Conservation (phyloP, 2,113 vertebrate species). For the Tringa solitaria region DNA sequence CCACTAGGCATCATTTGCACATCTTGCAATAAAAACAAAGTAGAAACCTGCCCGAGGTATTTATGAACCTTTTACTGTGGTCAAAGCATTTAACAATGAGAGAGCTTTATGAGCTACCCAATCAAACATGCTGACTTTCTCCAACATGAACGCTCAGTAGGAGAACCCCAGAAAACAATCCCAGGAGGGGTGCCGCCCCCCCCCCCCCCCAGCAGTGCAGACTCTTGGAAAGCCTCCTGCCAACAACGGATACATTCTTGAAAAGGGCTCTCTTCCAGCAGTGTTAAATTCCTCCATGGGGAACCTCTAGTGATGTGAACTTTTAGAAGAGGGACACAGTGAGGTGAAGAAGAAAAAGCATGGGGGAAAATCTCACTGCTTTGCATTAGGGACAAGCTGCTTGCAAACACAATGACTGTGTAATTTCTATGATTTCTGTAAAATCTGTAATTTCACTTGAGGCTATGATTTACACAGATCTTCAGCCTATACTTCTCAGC, state of each 20-base stretch:
- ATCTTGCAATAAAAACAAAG: constrained; percentile 11
- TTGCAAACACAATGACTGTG: background rate
- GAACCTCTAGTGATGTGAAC: background rate
- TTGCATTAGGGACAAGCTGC: background rate
- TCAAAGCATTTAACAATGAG: background rate
- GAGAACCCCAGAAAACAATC: background rate
- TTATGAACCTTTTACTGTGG: background rate
- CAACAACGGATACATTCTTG: background rate
- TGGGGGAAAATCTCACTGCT: background rate
- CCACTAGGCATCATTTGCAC: constrained; percentile 24
- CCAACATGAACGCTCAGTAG: background rate
- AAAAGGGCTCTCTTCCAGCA: background rate
- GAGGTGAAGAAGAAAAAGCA: background rate
- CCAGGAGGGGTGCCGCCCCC: rapidly evolving
- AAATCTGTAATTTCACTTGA: constrained; percentile 12
- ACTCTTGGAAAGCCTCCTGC: background rate
- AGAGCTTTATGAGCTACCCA: background rate
- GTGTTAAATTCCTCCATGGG: background rate
- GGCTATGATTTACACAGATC: constrained; percentile 8
- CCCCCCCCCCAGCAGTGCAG: rapidly evolving
- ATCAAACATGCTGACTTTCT: background rate
- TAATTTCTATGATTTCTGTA: background rate
- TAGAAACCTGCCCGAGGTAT: background rate
- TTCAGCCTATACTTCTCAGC: constrained; percentile 13
- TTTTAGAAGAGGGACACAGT: background rate